Conservation (phyloP, 2,113 vertebrate genomes). For the Narcine bancroftii region DNA sequence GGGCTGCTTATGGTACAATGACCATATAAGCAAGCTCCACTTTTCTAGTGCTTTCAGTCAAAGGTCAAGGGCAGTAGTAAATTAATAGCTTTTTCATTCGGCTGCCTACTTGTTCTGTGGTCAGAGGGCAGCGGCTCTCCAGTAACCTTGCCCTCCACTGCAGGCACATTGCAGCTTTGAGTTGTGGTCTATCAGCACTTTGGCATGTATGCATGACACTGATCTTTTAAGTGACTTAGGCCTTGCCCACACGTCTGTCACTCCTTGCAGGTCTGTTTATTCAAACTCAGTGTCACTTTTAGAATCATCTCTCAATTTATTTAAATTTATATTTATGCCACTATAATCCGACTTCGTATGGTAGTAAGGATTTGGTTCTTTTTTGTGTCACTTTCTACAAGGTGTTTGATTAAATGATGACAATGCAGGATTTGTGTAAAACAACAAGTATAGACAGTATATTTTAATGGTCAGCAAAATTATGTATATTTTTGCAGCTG, state of each 20-base stretch:
- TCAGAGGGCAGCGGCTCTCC: slow-evolving; percentile 38
- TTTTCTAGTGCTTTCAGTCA: not conserved
- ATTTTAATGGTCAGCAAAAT: slow-evolving; percentile 9
- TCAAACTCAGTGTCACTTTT: not conserved
- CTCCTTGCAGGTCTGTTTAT: not conserved
- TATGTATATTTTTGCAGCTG: slow-evolving; percentile 18
- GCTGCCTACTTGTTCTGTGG: slow-evolving; percentile 38
- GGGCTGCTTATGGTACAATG: not conserved
- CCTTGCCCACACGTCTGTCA: not conserved
- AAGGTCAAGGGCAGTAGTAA: slow-evolving; percentile 41
- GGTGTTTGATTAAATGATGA: slow-evolving; percentile 40
- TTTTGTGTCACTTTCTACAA: slow-evolving; percentile 37
- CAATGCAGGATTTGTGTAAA: not conserved
- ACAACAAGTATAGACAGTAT: not conserved
- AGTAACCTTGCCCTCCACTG: slow-evolving; percentile 35
- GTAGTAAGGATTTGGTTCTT: slow-evolving; percentile 37
- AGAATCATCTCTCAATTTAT: not conserved
- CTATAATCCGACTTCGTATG: not conserved
- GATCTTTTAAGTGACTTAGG: not conserved
- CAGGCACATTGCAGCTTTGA: slow-evolving; percentile 7
- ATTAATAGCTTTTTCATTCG: slow-evolving; percentile 40
- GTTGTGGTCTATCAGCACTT: not conserved
- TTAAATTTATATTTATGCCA: not conserved
- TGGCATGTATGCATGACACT: slow-evolving; percentile 15
- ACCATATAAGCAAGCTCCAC: not conserved